Base-by-base conservation (phyloP, 2,888 invertebrate genomes). In the Drosophila subsilvestris region DNA sequence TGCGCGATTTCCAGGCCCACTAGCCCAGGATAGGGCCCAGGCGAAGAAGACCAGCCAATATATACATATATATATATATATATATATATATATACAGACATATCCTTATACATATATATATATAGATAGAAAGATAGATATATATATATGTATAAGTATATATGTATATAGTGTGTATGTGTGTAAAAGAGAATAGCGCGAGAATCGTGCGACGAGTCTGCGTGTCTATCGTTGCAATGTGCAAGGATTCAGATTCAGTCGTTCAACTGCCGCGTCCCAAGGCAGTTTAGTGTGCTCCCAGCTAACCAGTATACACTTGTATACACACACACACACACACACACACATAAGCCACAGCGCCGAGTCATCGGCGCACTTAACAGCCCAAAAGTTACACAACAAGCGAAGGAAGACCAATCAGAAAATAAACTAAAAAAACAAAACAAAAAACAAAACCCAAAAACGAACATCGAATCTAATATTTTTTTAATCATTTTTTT, bases 181-280 rank as follows among this genome's bases (percentile, higher is more conserved):
- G 55, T 18, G 68, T 22, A 69, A 63, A 58, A 65, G 65, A 66
- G 50, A 59, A 59, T 48, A 61, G 55, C 65, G 61, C 62, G 62
- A 54, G 58, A 22, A 51, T 63, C 71, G 65, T 55, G 77, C 75
- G 69, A 76, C 72, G 89, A 88, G 78, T 82, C 76, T 84, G 84
- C 78, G 80, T 76, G 77, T 88, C 80, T 78, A 86, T 81, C 74
- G 77, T 74, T 84, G 79, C 79, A 89, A 77, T 72, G 77, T 84
- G 77, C 82, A 80, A 78, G 43, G 82, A 76, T 80, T 92, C 91
- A 92, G 82, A 75, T 80, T 92, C 91, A 92, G 92, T 92, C 91
- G 90, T 90, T 86, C 90, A 88, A 89, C 91, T 91, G 91, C 90
- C 91, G 91, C 90, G 91, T 89, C 88, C 91, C 85, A 89, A 90